phyloP scores from a whole-genome alignment of 37 sponge, comb jelly and placozoan species.

The Chondrilla cf. caribensis region DNA sequence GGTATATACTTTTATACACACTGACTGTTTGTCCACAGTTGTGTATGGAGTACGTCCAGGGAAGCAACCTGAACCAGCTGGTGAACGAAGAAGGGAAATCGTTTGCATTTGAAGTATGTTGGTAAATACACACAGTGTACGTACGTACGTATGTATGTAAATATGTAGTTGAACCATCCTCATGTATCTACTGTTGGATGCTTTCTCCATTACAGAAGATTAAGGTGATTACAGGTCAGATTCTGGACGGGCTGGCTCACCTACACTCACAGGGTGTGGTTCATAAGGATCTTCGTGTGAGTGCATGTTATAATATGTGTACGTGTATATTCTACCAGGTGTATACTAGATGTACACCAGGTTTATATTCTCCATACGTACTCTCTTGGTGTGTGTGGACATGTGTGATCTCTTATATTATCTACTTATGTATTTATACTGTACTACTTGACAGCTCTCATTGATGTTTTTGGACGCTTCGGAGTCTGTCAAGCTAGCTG shows the following conservation, averaged over 20 bases:
- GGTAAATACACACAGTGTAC: background rate
- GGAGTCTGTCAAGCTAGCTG: constrained; percentile 54
- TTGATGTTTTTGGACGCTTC: constrained; percentile 52
- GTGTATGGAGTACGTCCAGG: constrained; percentile 3
- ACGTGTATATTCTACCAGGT: background rate
- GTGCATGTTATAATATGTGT: background rate
- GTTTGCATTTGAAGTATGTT: background rate
- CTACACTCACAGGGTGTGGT: constrained; percentile 79
- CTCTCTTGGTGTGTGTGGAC: background rate
- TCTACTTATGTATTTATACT: background rate
- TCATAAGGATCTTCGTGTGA: constrained; percentile 73
- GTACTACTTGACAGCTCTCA: background rate
- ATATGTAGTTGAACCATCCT: background rate
- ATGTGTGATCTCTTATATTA: background rate
- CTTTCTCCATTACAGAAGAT: constrained; percentile 65
- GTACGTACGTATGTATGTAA: background rate
- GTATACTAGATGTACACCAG: too few species aligned
- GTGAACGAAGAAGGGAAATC: background rate
- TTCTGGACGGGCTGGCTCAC: constrained; percentile 62
- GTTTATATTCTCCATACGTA: background rate
- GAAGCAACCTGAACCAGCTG: constrained; percentile 7
- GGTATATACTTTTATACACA: background rate
- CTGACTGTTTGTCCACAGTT: too few species aligned
- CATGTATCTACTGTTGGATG: too few species aligned
- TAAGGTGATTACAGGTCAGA: constrained; percentile 45